Base-by-base conservation (phyloP, 2,888 invertebrate genomes). In the Cephus runcator region DNA sequence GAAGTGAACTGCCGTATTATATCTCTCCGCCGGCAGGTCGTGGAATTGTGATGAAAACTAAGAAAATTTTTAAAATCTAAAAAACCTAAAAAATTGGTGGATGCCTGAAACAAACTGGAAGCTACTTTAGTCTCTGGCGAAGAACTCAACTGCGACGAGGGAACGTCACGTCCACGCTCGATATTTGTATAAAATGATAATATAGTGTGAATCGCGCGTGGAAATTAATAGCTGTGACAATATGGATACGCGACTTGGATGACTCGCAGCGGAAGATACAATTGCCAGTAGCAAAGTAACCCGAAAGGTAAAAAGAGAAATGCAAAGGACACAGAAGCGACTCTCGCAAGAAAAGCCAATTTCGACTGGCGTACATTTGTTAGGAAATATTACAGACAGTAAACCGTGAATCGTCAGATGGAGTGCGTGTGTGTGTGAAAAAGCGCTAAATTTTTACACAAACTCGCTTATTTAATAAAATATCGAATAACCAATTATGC, bases 401-500 rank as follows among this genome's bases (percentile, higher is more conserved):
- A 36, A 77, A 77, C 40, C 40, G 36, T 71, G 56, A 56, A 23
- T 56, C 56, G 56, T 56, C 56, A 9, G 56, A 23, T 23, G 56
- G 56, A 75, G 75, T 75, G 74, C 71, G 76, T 12, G n/a, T 34
- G 82, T 82, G 82, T 84, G 56, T 31, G 76, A 81, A 81, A 84
- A 36, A 83, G 79, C 84, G 81, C 82, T 83, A 85, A 87, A 88
- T 90, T 90, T 89, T 89, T 89, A 89, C 88, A 89, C 87, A 86
- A 85, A 88, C 88, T 87, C 87, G 88, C 88, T 89, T 89, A 89
- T 88, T 87, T 87, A 88, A 88, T 83, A 84, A 86, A 56, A 86
- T 85, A 84, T 79, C 80, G 81, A 81, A 85, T 82, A 83, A 85
- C 82, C 83, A 87, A 85, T 86, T 85, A 87, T 83, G 86, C 83